Base-by-base conservation (phyloP, 2,888 invertebrate species). In the Linnaemya vulpina region DNA sequence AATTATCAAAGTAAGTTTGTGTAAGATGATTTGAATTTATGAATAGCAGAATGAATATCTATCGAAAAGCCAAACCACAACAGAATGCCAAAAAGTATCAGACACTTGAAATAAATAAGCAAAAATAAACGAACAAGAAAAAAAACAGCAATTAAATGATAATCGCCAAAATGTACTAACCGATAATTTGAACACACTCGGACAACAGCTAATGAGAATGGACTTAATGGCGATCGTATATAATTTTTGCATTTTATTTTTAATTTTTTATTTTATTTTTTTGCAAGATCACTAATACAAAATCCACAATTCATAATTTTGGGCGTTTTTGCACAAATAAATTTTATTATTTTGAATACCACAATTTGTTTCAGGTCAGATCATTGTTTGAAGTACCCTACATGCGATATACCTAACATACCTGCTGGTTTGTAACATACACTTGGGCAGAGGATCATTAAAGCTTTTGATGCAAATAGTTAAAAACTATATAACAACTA, bases 1-100 rank as follows among this genome's bases (percentile, higher is more conserved):
- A 85, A 83, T 78, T 79, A 85, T 85, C 78, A 85, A 83, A 82
- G 75, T 46, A 71, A 30, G 15, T 25, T 79, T 67, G 51, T 68
- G 68, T 68, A 62, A 70, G 82, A 82, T 85, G 82, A 46, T 74
- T 43, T 82, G 35, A 78, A 77, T 84, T n/a, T 81, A 70, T 62
- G 22, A 71, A n/a, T 40, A 60, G 3, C 9, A 70, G 20, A 53
- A 43, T 4, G 22, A 25, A 74, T 62, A 75, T 67, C 46, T 62
- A 75, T 67, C 46, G 65, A 30, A 20, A 43, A 70, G 40, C 11
- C 43, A 71, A 81, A 73, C 71, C 76, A 60, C 63, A 76, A 67
- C 40, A 20, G 43, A 25, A 68, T 63, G 76, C 17, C 38, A 22
- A 63, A 68, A 83, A 58, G 40, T 22, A 30, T 49, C 20, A 51